Conservation (phyloP, 35 echinoderm and acorn worm genomes). For the Eucidaris tribuloides region DNA sequence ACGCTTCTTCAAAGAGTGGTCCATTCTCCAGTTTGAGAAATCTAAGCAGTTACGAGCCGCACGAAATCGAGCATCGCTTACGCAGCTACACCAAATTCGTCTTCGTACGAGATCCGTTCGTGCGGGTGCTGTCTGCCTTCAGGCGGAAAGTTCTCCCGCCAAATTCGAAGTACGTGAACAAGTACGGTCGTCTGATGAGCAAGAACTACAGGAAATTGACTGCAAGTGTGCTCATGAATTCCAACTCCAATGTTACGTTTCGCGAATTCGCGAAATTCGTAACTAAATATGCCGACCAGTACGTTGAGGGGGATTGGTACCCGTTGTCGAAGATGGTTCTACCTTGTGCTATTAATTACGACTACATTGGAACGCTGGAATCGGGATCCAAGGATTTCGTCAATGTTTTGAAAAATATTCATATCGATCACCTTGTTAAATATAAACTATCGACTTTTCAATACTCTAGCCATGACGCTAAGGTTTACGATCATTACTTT, state of each 20-base stretch:
- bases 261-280: slow-evolving; percentile 26
- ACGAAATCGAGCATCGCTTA: slow-evolving; percentile 27
- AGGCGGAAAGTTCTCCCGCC: slow-evolving; percentile 36
- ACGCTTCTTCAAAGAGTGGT: background rate
- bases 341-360: slow-evolving; percentile 31
- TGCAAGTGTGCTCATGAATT: background rate
- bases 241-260: slow-evolving; percentile 4
- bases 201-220: background rate
- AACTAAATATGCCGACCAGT: background rate
- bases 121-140: slow-evolving; percentile 48
- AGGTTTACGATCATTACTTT: slow-evolving; percentile 22
- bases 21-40: background rate
- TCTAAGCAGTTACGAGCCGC: slow-evolving; percentile 18
- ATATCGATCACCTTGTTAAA: background rate
- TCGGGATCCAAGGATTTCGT: background rate
- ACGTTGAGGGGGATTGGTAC: background rate
- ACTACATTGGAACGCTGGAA: slow-evolving; percentile 33
- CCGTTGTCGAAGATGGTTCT: background rate
- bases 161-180: background rate
- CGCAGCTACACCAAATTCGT: slow-evolving; percentile 51
- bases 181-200: background rate
- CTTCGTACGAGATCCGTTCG: slow-evolving; percentile 51
- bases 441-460: background rate
- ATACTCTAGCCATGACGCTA: background rate
- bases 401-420: slow-evolving; percentile 2